phyloP scores from a whole-genome alignment of 2,797 vertebrate species.

The Myotis findleyi region DNA sequence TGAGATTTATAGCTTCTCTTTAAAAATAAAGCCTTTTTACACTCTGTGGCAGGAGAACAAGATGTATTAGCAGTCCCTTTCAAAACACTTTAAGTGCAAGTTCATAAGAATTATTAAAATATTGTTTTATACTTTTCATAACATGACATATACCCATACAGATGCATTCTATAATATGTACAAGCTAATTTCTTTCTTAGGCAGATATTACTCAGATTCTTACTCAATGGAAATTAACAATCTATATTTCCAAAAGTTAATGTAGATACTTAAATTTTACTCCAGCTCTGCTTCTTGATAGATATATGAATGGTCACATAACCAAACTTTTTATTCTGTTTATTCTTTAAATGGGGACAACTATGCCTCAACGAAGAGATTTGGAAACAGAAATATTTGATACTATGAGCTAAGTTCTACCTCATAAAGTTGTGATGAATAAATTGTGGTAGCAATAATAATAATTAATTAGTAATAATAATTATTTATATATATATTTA shows the following conservation, averaged over 20 bases:
- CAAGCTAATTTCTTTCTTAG: background rate
- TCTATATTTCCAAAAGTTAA: background rate
- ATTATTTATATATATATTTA: background rate
- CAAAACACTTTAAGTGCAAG: background rate
- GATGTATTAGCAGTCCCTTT: background rate
- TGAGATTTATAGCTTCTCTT: conserved; percentile 13
- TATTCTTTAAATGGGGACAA: background rate
- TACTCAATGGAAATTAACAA: background rate
- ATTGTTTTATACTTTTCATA: background rate
- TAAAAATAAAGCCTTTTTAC: background rate
- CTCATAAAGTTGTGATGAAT: background rate
- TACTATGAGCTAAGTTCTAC: background rate
- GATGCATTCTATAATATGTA: background rate
- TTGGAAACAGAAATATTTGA: background rate
- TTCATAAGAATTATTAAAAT: background rate
- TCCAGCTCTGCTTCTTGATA: background rate
- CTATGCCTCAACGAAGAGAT: background rate
- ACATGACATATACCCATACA: background rate
- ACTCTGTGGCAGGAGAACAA: background rate
- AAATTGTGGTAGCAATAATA: background rate
- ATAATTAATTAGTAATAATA: background rate
- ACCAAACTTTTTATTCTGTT: background rate
- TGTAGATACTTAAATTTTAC: background rate
- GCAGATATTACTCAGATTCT: background rate
- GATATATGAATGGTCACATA: background rate